Evolutionary conservation across 1,140 invertebrate genomes (phyloP).

Genomic region (Bombyx mori): DNA sequence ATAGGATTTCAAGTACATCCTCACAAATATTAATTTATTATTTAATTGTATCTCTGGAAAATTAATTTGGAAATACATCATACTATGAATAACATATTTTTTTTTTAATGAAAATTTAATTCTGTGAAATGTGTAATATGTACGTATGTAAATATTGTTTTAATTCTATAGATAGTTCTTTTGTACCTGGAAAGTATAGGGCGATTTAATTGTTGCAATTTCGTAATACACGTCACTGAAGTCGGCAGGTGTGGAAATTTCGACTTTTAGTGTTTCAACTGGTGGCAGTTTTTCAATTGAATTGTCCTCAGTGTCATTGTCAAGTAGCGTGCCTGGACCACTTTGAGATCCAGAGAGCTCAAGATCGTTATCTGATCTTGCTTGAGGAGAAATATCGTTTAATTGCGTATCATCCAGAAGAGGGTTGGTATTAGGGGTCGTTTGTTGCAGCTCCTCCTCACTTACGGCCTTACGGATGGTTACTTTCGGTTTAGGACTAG

Average conservation of each 20-base stretch:
- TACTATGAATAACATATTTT: not conserved
- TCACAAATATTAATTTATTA: not conserved
- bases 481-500: constrained; percentile 87
- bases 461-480: constrained; percentile 82
- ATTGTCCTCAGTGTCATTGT: constrained; percentile 74
- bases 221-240: constrained; percentile 88
- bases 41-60: not conserved
- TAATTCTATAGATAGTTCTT: constrained; percentile 1
- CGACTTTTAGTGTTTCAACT: constrained; percentile 85
- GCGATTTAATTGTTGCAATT: constrained; percentile 90
- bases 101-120: too few relatives aligned
- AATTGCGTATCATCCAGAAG: constrained; percentile 54
- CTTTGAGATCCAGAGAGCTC: constrained; percentile 79
- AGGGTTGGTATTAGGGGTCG: constrained; percentile 57
- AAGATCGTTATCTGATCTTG: constrained; percentile 75
- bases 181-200: constrained; percentile 88
- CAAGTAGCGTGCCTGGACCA: constrained; percentile 72
- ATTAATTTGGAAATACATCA: not conserved
- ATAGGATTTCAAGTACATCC: constrained; percentile 6
- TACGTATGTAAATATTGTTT: not conserved
- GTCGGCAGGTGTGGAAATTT: constrained; percentile 88
- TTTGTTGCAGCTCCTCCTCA: constrained; percentile 65
- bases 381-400: constrained; percentile 53
- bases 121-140: too few relatives aligned
- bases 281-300: constrained; percentile 75